These are phyloP conservation scores for Otocyon megalotis DNA, from an alignment of 2,113 vertebrate genomes.

Conservation along the genomic window DNA sequence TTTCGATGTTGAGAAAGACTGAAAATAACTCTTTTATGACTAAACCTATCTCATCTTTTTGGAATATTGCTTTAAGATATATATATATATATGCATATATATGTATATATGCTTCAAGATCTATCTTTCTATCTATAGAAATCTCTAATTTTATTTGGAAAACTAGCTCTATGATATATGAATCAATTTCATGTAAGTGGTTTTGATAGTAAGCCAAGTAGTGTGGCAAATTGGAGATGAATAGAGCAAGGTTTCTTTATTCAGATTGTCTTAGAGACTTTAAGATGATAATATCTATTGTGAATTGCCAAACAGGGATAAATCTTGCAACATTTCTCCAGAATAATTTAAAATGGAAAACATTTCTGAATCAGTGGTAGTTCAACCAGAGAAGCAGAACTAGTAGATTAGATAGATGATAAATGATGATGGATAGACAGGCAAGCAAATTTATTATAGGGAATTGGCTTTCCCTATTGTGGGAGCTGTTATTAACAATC, in stretches of 20 bases:
- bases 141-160: constrained; percentile 36
- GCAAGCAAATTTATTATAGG: background rate
- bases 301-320: constrained; percentile 20
- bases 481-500: background rate
- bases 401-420: background rate
- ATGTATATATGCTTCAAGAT: background rate
- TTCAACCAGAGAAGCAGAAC: background rate
- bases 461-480: background rate
- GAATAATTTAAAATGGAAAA: constrained; percentile 25
- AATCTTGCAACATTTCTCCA: background rate
- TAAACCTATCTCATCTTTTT: background rate
- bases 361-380: background rate
- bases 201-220: background rate
- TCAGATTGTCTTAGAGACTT: background rate
- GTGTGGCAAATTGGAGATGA: background rate
- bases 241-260: background rate
- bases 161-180: background rate
- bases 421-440: background rate
- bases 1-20: background rate
- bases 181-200: background rate
- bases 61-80: background rate
- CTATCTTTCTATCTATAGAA: background rate
- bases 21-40: constrained; percentile 6
- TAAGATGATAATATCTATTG: background rate
- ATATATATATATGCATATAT: background rate